Evolutionary conservation across 2,888 invertebrate genomes (phyloP), one percentile per base, ranked within the genome.

Genomic region (Sinodicranocentrus sp.): DNA sequence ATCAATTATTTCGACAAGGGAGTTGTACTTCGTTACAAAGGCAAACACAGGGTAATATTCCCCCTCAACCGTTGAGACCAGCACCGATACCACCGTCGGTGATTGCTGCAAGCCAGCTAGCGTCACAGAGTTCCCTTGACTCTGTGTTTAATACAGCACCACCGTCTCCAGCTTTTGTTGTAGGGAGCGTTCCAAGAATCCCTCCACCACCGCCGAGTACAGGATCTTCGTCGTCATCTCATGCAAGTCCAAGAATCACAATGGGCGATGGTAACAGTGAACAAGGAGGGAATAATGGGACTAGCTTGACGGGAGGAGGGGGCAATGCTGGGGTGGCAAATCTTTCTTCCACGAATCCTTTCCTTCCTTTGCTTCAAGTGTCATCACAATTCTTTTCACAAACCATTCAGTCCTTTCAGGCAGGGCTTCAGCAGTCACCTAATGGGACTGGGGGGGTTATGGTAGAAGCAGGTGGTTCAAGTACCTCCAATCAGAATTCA

Each of bases 191-290:
- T 2, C 82, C 84, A 57, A 94, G 94, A 89, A 94, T 94, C 2
- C 94, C 94, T 1, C 94, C 94, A 88, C 94, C 94, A 0, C 89
- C 94, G 90, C 94, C 70, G 94, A 94, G 2, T 93, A 94, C 75
- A 90, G 59, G 57, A 1, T 71, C 72, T 2, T 44, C 68, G 3
- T 73, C 89, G 13, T 82, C 79, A 10, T 80, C 72, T 57, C 84
- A 76, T 79, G 75, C 82, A 15, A 82, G 48, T 54, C 75, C 54
- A 25, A 44, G 76, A 26, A 39, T 19, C 44, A 48, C 23, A 19
- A 82, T 82, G 82, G 82, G 75, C 19, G 82, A 82, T 48, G 59
- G 26, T 57, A 75, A 82, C 17, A 15, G 57, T 5, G 48, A 63
- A n/a, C n/a, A 43, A n/a, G 72, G 54, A 21, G 70, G 61, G 15